Evolutionary conservation across 2,888 invertebrate genomes (phyloP), one percentile per base, ranked within the genome.

Genomic region (Frankliniella fusca): DNA sequence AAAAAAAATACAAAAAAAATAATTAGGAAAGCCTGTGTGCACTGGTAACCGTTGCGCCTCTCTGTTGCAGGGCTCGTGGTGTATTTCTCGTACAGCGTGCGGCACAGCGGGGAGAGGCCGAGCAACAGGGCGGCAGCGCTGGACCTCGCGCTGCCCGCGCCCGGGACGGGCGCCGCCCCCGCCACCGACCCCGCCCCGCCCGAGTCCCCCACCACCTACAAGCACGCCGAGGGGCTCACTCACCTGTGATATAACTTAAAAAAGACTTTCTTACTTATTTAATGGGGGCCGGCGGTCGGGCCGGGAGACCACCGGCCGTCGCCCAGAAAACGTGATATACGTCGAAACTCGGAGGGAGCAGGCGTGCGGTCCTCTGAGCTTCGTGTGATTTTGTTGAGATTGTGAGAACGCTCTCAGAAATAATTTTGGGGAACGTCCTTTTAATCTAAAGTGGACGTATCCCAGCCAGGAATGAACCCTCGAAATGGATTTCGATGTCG

Each of bases 71-170:
- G 96, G 81, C 94, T 96, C 86, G 85, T 92, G 3, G 95, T 97
- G 86, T 97, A 97, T 88, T 95, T 97, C 88, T 87, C 90, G 84
- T 97, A 97, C 87, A 97, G 97, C 80, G 92, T 97, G 83, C 89
- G 90, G 76, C 90, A 97, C 87, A 97, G 97, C 83, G 89, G 90
- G 0, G 92, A 94, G 85, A 90, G 91, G 1, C 83, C 80, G 2
- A 83, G 83, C 27, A 83, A 83, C 50, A 83, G 48, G 15, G 23
- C 28, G 18, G 49, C 81, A 15, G 20, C 54, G 3, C 61, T 81
- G 18, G 70, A 81, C 70, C 10, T 11, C 70, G 27, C 11, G 15
- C 15, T 11, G 15, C 54, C 2, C 54, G 8, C 54, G 15, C 3
- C 54, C 54, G 54, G 15, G 15, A 12, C 12, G 50, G 50, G 50